Percentiles rank a stretch among this genome's conserved stretches.
Conservation (phyloP, 2,888 invertebrate genomes). For the Limnephilus rhombicus region DNA sequence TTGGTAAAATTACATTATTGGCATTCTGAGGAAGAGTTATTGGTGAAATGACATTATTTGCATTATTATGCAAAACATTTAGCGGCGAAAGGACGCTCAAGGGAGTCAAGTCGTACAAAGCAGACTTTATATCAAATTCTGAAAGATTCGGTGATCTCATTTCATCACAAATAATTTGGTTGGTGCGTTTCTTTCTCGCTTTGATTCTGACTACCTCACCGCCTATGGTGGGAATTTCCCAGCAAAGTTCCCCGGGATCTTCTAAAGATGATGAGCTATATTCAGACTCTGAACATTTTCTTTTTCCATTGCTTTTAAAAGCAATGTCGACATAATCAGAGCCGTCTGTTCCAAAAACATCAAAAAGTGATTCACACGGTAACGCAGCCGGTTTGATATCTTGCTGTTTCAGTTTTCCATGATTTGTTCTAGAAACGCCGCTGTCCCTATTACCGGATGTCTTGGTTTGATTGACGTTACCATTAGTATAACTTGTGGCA, state of each 20-base stretch:
- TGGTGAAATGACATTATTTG: too few species aligned
- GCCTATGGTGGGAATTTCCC: neutral
- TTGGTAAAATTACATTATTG: neutral
- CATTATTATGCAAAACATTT: too few species aligned
- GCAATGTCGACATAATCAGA: neutral
- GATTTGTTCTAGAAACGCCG: neutral
- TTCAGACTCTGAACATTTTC: neutral
- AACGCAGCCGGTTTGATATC: neutral
- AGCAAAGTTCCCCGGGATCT: neutral
- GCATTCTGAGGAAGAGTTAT: too few species aligned
- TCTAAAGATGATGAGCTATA: neutral
- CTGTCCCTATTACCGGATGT: neutral
- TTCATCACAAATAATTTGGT: too few species aligned
- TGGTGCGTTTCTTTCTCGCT: neutral
- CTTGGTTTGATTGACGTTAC: neutral
- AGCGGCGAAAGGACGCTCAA: neutral
- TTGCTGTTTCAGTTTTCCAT: neutral
- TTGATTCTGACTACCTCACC: neutral
- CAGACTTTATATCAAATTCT: neutral
- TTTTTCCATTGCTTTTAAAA: neutral
- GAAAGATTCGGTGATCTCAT: neutral
- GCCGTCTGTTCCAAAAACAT: neutral
- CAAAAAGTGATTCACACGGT: neutral
- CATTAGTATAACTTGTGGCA: neutral
- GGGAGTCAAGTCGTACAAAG: neutral